phyloP scores from a whole-genome alignment of 2,797 vertebrate genomes.

The Enteromius afrohamiltoni region DNA sequence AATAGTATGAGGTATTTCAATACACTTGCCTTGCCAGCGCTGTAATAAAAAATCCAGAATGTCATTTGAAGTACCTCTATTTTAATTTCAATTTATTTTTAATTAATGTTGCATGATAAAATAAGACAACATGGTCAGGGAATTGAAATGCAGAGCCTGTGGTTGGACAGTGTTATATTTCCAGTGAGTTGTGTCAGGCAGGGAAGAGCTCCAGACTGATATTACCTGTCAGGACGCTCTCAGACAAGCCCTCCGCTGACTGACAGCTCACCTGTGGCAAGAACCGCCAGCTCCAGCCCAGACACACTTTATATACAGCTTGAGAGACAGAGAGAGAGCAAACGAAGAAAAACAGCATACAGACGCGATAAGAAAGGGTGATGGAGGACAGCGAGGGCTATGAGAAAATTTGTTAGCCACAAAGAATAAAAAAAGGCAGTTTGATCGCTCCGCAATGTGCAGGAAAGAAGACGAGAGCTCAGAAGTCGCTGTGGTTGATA shows the following conservation, averaged over 20 bases:
- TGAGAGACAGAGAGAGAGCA: constrained; percentile 44
- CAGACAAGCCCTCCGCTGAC: constrained; percentile 46
- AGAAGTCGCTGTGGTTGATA: constrained; percentile 56
- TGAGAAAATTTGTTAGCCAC: constrained; percentile 45
- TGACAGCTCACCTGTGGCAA: constrained; percentile 60
- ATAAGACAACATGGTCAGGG: not conserved
- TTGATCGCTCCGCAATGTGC: constrained; percentile 51
- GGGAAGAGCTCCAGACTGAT: constrained; percentile 35
- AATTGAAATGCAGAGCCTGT: constrained; percentile 2
- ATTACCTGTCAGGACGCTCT: constrained; percentile 58
- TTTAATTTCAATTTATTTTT: constrained; percentile 1
- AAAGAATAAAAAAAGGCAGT: constrained; percentile 48
- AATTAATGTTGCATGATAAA: constrained; percentile 14
- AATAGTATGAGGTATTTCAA: not conserved
- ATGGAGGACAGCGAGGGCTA: constrained; percentile 32
- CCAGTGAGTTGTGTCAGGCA: constrained; percentile 16
- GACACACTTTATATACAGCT: constrained; percentile 52
- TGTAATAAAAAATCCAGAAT: not conserved
- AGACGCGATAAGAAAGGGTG: constrained; percentile 42
- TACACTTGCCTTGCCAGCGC: not conserved
- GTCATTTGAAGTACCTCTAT: constrained; percentile 3
- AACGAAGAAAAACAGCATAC: constrained; percentile 48
- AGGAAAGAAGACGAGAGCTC: constrained; percentile 53
- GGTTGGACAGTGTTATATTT: constrained; percentile 16
- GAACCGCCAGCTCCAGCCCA: constrained; percentile 30